Evolutionary conservation across 2,113 vertebrate genomes (phyloP), one percentile per base, ranked within the genome.

Genomic region (Oryzias javanicus): DNA sequence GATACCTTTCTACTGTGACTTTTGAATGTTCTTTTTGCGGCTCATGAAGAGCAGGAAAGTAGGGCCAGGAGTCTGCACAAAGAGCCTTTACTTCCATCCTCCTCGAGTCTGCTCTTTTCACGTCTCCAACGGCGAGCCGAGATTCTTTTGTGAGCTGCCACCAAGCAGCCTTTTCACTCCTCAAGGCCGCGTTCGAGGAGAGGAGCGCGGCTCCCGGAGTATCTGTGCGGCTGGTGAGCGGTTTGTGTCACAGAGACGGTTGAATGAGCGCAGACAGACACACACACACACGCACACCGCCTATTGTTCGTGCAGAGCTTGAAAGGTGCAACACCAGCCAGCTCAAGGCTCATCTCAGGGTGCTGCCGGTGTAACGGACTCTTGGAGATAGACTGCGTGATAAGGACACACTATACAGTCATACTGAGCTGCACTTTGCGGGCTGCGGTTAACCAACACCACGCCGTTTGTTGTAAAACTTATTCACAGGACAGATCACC

Each of bases 311-410:
- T 47, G 55, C 29, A 35, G 53, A 47, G 56, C 68, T 79, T 2
- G 13, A 83, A 69, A 84, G 63, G 68, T 64, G 62, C 16, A 13
- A 4, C 49, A 54, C 65, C 63, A 70, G 82, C 64, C 47, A 5
- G 67, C 66, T 18, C 70, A 5, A 58, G 4, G 77, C 82, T 82
- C 83, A 62, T 81, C 73, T 66, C 61, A 76, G 81, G 80, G 82
- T 79, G 81, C 77, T 53, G 81, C 82, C 74, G 64, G 74, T 87
- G 86, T 88, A 88, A 89, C 81, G 77, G 86, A 88, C 82, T 86
- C 83, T 88, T 47, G 49, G 74, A 85, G 88, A 87, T 87, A 79
- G 83, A 67, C 71, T 0, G 22, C 4, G 52, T 70, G 88, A 88
- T 89, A 89, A 86, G 73, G 77, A 89, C 81, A 88, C 79, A 60